These are phyloP conservation scores for Apis florea DNA, from an alignment of 1,140 invertebrate genomes.

Conservation along the genomic window DNA sequence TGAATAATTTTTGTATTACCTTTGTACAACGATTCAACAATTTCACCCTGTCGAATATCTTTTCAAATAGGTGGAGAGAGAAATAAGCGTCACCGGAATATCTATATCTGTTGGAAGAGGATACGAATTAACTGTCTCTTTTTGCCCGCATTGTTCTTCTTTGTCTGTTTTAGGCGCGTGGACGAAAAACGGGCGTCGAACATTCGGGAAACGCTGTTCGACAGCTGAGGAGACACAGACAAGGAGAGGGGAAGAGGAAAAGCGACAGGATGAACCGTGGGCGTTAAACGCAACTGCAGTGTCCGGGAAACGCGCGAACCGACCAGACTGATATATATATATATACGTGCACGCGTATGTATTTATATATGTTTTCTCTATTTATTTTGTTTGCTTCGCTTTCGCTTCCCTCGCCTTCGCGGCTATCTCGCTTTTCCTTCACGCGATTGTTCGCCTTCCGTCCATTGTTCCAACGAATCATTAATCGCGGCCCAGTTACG, in stretches of 20 bases:
- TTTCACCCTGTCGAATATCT: no score
- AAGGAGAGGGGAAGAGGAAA: constrained; percentile 34
- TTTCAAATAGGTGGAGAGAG: no score
- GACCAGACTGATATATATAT: constrained; percentile 1
- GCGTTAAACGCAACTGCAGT: constrained; percentile 45
- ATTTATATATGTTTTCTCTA: not conserved
- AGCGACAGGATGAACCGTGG: constrained; percentile 69
- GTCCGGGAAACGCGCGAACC: constrained; percentile 69
- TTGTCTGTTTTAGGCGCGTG: not conserved
- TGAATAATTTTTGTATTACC: no score
- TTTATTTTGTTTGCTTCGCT: constrained; percentile 11
- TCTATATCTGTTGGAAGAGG: no score
- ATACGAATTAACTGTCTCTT: not conserved
- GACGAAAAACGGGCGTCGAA: constrained; percentile 40
- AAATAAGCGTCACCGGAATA: no score
- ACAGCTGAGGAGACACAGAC: not conserved
- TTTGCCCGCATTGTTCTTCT: constrained; percentile 21
- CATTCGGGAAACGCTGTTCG: constrained; percentile 30
- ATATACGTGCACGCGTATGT: no score
- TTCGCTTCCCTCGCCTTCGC: constrained; percentile 1
- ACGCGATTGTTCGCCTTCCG: constrained; percentile 46
- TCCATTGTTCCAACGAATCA: constrained; percentile 9
- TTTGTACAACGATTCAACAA: no score
- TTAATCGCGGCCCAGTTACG: constrained; percentile 33
- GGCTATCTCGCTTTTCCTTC: constrained; percentile 38